Percentiles rank a stretch among this genome's conserved stretches.
Evolutionary conservation across 2,797 vertebrate genomes (phyloP).

Genomic region (Rachycentron canadum): DNA sequence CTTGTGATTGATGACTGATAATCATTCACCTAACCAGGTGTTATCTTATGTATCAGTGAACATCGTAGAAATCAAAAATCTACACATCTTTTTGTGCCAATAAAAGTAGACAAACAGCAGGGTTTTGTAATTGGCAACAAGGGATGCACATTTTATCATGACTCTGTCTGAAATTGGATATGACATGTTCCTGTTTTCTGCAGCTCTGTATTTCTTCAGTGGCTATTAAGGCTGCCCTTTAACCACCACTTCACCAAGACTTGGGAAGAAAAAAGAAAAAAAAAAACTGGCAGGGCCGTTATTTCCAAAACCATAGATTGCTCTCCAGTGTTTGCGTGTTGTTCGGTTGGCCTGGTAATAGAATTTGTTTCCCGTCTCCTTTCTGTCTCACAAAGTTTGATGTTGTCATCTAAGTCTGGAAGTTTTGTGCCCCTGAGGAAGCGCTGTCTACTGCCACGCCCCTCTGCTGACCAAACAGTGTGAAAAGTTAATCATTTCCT

Average conservation of each 20-base stretch:
- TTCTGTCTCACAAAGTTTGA: conserved; percentile 26
- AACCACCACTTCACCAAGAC: conserved; percentile 31
- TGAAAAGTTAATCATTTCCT: conserved; percentile 35
- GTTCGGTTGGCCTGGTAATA: conserved; percentile 62
- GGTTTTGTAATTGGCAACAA: conserved; percentile 17
- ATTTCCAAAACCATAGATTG: conserved; percentile 54
- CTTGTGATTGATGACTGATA: conserved; percentile 8
- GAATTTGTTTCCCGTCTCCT: conserved; percentile 15
- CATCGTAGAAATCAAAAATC: conserved; percentile 3
- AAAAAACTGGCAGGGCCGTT: conserved; percentile 28
- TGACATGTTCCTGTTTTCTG: conserved; percentile 54
- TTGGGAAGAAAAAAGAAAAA: conserved; percentile 27
- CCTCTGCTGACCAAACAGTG: conserved; percentile 6
- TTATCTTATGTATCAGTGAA: neutral
- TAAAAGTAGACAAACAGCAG: neutral
- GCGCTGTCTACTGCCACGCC: conserved; percentile 22
- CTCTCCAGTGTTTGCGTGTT: conserved; percentile 30
- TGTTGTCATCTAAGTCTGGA: conserved; percentile 14
- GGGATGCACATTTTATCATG: conserved; percentile 53
- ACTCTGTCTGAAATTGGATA: conserved; percentile 58
- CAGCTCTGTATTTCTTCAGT: conserved; percentile 38
- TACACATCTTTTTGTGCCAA: neutral
- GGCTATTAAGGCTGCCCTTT: conserved; percentile 25
- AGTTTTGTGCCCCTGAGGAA: conserved; percentile 18
- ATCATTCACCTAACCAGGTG: conserved; percentile 6